Percentiles rank a stretch among this genome's conserved stretches.
Evolutionary conservation across 2,797 vertebrate genomes (phyloP).

Genomic region (Spizella passerina): DNA sequence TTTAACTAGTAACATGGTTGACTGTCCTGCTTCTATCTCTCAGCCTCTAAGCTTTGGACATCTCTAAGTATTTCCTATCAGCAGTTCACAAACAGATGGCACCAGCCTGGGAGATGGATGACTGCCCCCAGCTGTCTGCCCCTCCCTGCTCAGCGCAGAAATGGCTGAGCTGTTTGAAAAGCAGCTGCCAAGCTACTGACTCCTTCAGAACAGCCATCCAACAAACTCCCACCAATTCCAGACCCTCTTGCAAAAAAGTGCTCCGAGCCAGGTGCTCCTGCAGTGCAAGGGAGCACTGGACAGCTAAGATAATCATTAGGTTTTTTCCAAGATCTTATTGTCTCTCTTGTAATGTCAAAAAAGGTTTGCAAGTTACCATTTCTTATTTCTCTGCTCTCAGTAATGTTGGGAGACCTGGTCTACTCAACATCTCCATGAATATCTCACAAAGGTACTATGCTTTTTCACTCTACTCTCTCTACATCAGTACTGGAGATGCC

Average conservation of each 20-base stretch:
- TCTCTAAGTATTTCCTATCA: neutral
- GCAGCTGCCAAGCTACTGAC: neutral
- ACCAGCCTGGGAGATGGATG: neutral
- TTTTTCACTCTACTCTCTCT: neutral
- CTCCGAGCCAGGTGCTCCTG: neutral
- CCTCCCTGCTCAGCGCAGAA: neutral
- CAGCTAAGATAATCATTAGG: neutral
- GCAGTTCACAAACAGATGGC: neutral
- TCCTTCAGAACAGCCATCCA: neutral
- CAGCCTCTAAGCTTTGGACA: neutral
- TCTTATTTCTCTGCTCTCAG: neutral
- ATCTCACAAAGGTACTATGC: neutral
- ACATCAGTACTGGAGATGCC: neutral
- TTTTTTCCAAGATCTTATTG: neutral
- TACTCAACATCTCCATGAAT: neutral
- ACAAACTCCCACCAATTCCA: neutral
- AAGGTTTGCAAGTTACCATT: neutral
- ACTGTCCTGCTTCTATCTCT: neutral
- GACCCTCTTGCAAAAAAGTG: neutral
- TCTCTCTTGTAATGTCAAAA: neutral
- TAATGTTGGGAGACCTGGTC: neutral
- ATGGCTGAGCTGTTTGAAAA: neutral
- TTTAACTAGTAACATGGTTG: neutral
- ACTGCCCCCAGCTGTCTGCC: neutral
- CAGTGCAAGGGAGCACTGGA: neutral